Evolutionary conservation across 2,888 invertebrate species (phyloP).

Genomic region (Diplazon laetatorius): DNA sequence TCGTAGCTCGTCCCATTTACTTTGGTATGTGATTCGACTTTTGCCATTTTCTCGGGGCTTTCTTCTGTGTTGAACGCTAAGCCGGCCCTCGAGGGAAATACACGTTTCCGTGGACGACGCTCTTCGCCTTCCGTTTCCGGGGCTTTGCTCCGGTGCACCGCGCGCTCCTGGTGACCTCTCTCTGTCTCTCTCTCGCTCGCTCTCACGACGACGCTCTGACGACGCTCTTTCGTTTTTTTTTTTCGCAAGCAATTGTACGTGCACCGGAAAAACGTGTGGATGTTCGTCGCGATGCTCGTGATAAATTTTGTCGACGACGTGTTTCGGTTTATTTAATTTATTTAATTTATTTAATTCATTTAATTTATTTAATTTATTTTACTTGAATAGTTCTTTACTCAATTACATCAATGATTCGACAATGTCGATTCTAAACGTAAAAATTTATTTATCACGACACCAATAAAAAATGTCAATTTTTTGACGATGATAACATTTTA

Average conservation of each 20-base stretch:
- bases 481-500: too few relatives aligned
- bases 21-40: slow-evolving; percentile 3
- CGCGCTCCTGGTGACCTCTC: slow-evolving; percentile 2
- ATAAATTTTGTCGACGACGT: slow-evolving; percentile 12
- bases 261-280: slow-evolving; percentile 18
- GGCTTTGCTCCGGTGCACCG: slow-evolving; percentile 64
- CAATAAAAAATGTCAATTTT: too few relatives aligned
- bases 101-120: slow-evolving; percentile 39
- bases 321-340: neutral
- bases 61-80: too few relatives aligned
- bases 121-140: slow-evolving; percentile 66
- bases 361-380: neutral
- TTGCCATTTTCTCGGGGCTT: too few relatives aligned
- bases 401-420: too few relatives aligned
- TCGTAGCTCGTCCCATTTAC: slow-evolving; percentile 24
- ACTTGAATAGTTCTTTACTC: neutral
- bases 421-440: too few relatives aligned
- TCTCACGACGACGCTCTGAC: neutral
- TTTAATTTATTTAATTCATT: neutral
- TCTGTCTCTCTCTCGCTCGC: too few relatives aligned
- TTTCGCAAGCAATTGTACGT: slow-evolving; percentile 31
- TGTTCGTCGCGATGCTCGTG: neutral
- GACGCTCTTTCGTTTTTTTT: slow-evolving; percentile 40
- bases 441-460: too few relatives aligned
- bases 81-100: slow-evolving; percentile 55